Evolutionary conservation across 2,888 invertebrate species (phyloP).

Genomic region (Epinotia ramella): DNA sequence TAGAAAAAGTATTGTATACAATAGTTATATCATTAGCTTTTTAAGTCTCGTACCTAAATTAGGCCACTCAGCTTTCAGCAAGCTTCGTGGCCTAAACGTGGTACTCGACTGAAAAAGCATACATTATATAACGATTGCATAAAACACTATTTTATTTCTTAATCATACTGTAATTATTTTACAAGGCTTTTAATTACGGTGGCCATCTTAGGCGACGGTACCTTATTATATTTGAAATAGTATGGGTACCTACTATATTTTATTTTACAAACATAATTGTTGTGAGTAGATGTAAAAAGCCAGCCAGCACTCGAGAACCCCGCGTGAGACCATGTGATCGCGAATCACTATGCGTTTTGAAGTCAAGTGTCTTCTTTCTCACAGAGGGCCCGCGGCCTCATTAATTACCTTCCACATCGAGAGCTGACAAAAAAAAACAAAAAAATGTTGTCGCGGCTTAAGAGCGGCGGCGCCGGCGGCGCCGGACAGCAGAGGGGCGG

Average conservation of each 20-base stretch:
- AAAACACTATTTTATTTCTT: too few species aligned
- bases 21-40: too few species aligned
- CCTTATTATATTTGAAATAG: too few species aligned
- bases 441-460: conserved; percentile 72
- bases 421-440: conserved; percentile 66
- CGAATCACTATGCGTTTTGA: conserved; percentile 57
- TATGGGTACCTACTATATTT: conserved; percentile 11
- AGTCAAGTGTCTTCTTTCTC: conserved; percentile 57
- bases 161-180: too few species aligned
- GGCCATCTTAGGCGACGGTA: too few species aligned
- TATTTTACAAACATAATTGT: not conserved
- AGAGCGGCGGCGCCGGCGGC: conserved; percentile 78
- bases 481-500: conserved; percentile 45
- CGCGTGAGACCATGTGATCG: conserved; percentile 49
- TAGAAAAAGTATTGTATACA: too few species aligned
- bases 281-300: not conserved
- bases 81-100: too few species aligned
- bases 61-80: too few species aligned
- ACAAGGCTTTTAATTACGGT: too few species aligned
- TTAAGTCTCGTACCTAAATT: too few species aligned
- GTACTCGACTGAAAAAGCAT: too few species aligned
- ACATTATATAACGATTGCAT: too few species aligned
- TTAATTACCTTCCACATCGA: conserved; percentile 76
- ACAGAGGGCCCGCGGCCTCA: conserved; percentile 68
- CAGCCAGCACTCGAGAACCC: not conserved